Percentiles rank a stretch among this genome's conserved stretches.
Evolutionary conservation across 2,797 vertebrate species (phyloP).

Genomic region (Melanotaenia maccullochi): DNA sequence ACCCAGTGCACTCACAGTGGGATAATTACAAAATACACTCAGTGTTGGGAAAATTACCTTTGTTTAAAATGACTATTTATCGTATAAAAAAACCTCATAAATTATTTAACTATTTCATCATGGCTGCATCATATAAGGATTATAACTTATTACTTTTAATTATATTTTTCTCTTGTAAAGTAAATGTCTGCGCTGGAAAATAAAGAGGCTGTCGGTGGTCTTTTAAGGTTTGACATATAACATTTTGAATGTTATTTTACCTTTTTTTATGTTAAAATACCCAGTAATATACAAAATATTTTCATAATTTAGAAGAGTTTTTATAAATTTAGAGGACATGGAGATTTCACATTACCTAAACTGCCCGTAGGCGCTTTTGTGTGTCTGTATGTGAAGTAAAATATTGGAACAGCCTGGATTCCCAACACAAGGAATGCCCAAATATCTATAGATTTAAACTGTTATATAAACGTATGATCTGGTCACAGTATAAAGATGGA

Average conservation of each 20-base stretch:
- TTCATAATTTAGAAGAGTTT: too few species aligned
- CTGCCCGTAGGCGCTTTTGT: too few species aligned
- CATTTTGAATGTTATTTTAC: background rate
- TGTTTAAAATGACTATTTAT: background rate
- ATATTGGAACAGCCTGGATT: too few species aligned
- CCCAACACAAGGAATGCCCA: too few species aligned
- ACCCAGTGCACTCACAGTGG: background rate
- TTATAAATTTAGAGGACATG: too few species aligned
- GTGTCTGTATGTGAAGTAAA: too few species aligned
- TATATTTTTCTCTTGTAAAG: background rate
- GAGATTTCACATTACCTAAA: too few species aligned
- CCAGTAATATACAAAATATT: too few species aligned
- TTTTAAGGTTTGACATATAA: background rate
- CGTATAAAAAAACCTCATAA: background rate
- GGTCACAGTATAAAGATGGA: too few species aligned
- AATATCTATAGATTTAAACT: too few species aligned
- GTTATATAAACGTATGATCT: too few species aligned
- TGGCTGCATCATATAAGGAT: background rate
- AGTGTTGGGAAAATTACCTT: background rate
- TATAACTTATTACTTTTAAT: background rate
- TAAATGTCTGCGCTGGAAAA: background rate
- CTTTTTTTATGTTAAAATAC: background rate
- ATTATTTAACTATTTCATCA: background rate
- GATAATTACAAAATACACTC: background rate
- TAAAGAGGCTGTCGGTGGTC: background rate